Evolutionary conservation across 2,888 invertebrate species (phyloP), one percentile per base, ranked within the genome.

Genomic region (Xestoiulus laeticollis): DNA sequence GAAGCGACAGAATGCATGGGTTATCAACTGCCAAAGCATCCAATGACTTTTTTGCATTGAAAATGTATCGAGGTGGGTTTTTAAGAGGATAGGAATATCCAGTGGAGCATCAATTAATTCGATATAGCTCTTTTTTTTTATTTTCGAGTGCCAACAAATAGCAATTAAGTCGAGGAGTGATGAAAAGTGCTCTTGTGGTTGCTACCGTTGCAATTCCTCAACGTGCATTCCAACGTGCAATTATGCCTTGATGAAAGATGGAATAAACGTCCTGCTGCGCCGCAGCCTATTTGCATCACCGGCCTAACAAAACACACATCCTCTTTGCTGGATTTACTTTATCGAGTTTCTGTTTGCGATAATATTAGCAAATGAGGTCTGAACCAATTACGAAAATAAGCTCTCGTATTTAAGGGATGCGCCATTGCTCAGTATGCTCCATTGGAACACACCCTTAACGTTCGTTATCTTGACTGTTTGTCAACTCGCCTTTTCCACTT

Each of bases 321-420:
- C 59, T 59, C 59, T 59, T 4, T 22, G 59, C 22, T 22, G 59
- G 59, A 59, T 59, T 22, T 22, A 59, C 59, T 59, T 22, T 59
- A 59, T 59, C 59, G 59, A 59, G 59, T 59, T 59, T 59, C 59
- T 59, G 59, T 22, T 59, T n/a, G 59, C 59, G 22, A 59, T 59
- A 59, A 59, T 59, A 59, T 59, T 59, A 59, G 59, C 59, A 22
- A 59, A 59, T 22, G 59, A 59, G 59, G 59, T 59, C 59, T n/a
- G 59, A 59, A 59, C 59, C 59, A 59, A 59, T 59, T 59, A 59
- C 59, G 59, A 59, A 59, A 59, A 59, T 59, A 59, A 59, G 59
- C 59, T 59, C 59, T 59, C 59, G n/a, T 22, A 22, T 59, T 59
- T 22, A 22, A 22, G 59, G n/a, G 59, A n/a, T 22, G n/a, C 59